Percentiles rank a stretch among this genome's conserved stretches.
These are phyloP conservation scores for Thymelicus acteon DNA, from an alignment of 2,888 invertebrate species.

Conservation along the genomic window DNA sequence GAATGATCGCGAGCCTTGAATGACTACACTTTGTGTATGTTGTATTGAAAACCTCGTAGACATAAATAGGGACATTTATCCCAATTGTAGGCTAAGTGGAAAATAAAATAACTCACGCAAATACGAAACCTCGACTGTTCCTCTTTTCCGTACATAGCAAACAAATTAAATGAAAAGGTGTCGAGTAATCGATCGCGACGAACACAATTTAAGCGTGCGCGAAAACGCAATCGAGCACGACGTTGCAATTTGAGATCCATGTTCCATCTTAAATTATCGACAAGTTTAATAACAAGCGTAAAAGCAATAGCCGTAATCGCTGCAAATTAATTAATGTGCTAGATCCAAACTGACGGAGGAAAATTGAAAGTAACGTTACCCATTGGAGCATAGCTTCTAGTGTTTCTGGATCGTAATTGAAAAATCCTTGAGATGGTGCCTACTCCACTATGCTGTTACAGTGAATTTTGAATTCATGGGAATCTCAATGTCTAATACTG, in stretches of 20 bases:
- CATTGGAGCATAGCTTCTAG: conserved; percentile 33
- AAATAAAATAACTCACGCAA: conserved; percentile 60
- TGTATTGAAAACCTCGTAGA: conserved; percentile 8
- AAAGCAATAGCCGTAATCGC: conserved; percentile 76
- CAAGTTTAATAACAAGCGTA: conserved; percentile 80
- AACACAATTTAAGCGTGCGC: conserved; percentile 70
- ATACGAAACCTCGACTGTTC: conserved; percentile 61
- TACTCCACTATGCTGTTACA: background rate
- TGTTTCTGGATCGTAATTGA: background rate
- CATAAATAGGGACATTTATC: background rate
- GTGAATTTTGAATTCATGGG: background rate
- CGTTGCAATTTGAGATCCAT: conserved; percentile 76
- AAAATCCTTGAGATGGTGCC: background rate
- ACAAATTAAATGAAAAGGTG: conserved; percentile 66
- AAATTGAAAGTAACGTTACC: conserved; percentile 61
- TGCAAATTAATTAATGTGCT: conserved; percentile 74
- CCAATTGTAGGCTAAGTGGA: conserved; percentile 1
- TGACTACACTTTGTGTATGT: background rate
- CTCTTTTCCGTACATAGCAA: conserved; percentile 64
- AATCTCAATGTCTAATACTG: no score
- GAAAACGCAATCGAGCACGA: conserved; percentile 72
- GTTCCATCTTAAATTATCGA: conserved; percentile 81
- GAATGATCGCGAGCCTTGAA: conserved; percentile 41
- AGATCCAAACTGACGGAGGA: conserved; percentile 49
- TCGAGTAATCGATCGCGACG: conserved; percentile 64